phyloP scores from a whole-genome alignment of 2,888 invertebrate genomes.

The Acleris emargana region DNA sequence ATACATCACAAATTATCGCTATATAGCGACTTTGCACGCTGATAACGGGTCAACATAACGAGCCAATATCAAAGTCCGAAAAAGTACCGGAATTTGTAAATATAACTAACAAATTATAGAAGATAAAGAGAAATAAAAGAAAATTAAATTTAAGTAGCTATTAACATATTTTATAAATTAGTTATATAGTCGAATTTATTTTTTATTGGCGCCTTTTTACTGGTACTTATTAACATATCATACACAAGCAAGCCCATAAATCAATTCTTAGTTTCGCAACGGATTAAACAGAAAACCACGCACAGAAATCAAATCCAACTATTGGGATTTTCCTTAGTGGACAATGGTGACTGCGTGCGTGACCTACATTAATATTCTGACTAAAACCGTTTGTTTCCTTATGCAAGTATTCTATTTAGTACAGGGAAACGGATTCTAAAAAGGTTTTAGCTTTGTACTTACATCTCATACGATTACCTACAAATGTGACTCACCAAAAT shows the following conservation, averaged over 20 bases:
- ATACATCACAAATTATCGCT: constrained; percentile 18
- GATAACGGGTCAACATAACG: constrained; percentile 23
- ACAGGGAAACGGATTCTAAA: not conserved
- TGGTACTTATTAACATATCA: not conserved
- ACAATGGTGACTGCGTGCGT: constrained; percentile 28
- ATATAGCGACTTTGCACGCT: constrained; percentile 1
- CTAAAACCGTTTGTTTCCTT: constrained; percentile 28
- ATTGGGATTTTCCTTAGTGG: constrained; percentile 33
- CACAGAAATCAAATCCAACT: constrained; percentile 13
- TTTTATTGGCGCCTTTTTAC: not conserved
- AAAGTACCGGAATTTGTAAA: not conserved
- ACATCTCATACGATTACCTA: no score
- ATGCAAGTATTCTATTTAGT: constrained; percentile 14
- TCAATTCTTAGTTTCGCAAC: constrained; percentile 11
- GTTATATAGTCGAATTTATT: no score
- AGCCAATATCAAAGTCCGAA: constrained; percentile 28
- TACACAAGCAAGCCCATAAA: not conserved
- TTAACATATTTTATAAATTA: not conserved
- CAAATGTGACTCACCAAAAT: no score
- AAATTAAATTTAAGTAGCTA: not conserved
- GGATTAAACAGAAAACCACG: constrained; percentile 11
- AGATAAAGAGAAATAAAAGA: not conserved
- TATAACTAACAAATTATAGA: not conserved
- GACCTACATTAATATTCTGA: constrained; percentile 32
- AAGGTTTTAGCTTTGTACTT: no score